phyloP scores from a whole-genome alignment of 2,888 invertebrate species.

The Platycheirus rosarum region DNA sequence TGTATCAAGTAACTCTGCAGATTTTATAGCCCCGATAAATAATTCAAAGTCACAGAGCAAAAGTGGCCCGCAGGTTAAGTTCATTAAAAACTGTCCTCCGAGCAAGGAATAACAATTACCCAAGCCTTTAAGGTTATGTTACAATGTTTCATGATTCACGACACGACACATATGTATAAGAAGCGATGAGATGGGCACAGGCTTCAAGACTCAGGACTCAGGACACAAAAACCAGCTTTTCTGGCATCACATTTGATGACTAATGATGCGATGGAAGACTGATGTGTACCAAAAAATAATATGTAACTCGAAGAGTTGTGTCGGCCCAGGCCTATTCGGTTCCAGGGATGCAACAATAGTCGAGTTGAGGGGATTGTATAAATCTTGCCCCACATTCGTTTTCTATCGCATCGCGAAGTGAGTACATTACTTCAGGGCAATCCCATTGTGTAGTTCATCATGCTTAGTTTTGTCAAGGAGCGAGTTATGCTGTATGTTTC shows the following conservation, averaged over 20 bases:
- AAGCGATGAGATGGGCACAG: constrained; percentile 5
- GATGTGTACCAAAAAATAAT: constrained; percentile 51
- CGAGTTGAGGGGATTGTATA: constrained; percentile 52
- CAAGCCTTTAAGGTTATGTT: constrained; percentile 49
- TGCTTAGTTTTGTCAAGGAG: constrained; percentile 51
- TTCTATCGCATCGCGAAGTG: constrained; percentile 36
- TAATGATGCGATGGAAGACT: constrained; percentile 56
- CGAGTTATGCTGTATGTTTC: constrained; percentile 20
- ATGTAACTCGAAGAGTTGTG: constrained; percentile 40
- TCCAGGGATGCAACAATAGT: constrained; percentile 57
- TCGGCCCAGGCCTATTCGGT: background rate
- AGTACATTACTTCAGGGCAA: constrained; percentile 64
- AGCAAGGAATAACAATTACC: constrained; percentile 69
- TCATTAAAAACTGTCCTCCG: constrained; percentile 67
- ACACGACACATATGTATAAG: constrained; percentile 12
- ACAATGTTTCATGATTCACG: constrained; percentile 41
- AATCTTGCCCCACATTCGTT: constrained; percentile 59
- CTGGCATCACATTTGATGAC: constrained; percentile 48
- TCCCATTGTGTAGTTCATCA: constrained; percentile 66
- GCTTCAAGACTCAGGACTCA: constrained; percentile 6
- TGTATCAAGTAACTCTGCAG: constrained; percentile 45
- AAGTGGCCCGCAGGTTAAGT: constrained; percentile 70
- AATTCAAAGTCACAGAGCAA: constrained; percentile 69
- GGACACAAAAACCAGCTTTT: constrained; percentile 18
- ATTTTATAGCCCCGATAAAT: constrained; percentile 69